Conservation (phyloP, 2,888 invertebrate species). For the Zaprionus lineosus region DNA sequence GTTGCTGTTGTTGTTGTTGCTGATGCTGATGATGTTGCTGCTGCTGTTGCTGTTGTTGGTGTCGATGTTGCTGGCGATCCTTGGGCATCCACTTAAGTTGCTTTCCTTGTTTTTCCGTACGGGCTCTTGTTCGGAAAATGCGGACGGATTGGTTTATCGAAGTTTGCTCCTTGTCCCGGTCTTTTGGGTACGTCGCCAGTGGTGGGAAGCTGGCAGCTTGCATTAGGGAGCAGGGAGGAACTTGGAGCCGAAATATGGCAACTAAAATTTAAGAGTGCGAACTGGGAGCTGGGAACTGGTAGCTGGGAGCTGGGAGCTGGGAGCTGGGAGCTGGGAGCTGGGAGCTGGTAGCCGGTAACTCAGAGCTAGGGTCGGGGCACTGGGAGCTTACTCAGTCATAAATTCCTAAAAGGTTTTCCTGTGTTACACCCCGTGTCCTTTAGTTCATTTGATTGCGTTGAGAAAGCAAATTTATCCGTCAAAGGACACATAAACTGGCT, state of each 20-base stretch:
- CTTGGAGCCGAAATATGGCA: too few relatives aligned
- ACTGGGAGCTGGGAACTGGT: too few relatives aligned
- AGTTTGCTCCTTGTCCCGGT: too few relatives aligned
- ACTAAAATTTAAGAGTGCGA: too few relatives aligned
- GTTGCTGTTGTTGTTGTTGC: conserved; percentile 10
- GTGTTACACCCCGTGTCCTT: conserved; percentile 42
- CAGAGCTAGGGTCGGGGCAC: too few relatives aligned
- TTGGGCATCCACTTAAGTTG: conserved; percentile 58
- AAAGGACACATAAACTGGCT: conserved; percentile 54
- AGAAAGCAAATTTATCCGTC: conserved; percentile 55
- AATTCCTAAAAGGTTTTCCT: conserved; percentile 69
- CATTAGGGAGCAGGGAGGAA: too few relatives aligned
- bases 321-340: too few relatives aligned
- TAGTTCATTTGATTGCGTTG: conserved; percentile 56
- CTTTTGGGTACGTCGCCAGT: too few relatives aligned
- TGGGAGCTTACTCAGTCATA: conserved; percentile 42
- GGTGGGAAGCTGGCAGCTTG: too few relatives aligned
- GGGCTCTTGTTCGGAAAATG: conserved; percentile 34
- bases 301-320: too few relatives aligned
- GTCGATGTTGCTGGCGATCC: conserved; percentile 1
- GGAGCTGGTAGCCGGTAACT: conserved; percentile 6
- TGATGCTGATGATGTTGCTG: conserved; percentile 5
- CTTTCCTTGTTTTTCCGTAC: conserved; percentile 59
- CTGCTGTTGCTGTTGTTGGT: conserved; percentile 2
- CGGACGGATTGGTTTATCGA: too few relatives aligned